Base-by-base conservation (phyloP, 2,113 vertebrate genomes). In the Prionailurus bengalensis region DNA sequence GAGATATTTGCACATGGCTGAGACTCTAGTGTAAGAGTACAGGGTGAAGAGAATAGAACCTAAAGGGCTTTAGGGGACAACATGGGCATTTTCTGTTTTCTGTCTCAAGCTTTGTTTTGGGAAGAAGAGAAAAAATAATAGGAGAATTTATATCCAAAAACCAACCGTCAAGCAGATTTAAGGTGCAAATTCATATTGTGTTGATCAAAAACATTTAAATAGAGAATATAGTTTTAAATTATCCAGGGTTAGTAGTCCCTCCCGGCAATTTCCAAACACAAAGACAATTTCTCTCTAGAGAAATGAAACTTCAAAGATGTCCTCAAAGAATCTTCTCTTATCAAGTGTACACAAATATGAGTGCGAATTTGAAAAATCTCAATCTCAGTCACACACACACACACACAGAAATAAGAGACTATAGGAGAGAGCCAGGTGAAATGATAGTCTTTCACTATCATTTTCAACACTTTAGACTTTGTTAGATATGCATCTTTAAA, bases 141-240 rank as follows among this genome's bases (percentile, higher is more conserved):
- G 51, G 42, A 81, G n/a, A 51, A 51, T 39, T 89, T 45, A 51
- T 55, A 9, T 66, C 58, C 31, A 55, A 83, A 89, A 65, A 74
- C 23, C 23, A 81, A 39, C 2, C 31, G 14, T 90, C 14, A 74
- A 55, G 45, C 36, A 65, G 70, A 48, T 45, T 71, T 94, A n/a
- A 82, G 42, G 27, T 74, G 25, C 42, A 82, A 74, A 82, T 89
- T 89, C 23, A 78, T 36, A 74, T 27, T 16, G 33, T 39, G 33
- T 82, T 94, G 27, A 51, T 89, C 33, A 82, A 94, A 82, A 89
- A 82, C 55, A 89, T 31, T 89, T 70, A 63, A 94, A 27, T 42
- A 42, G 78, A 53, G n/a, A 81, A 81, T 89, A 71, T 51, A 61
- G 14, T 45, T 39, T 82, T 42, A 48, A 53, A 48, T 82, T 89